Base-by-base conservation (phyloP, 1,140 invertebrate species). In the Arion vulgaris region DNA sequence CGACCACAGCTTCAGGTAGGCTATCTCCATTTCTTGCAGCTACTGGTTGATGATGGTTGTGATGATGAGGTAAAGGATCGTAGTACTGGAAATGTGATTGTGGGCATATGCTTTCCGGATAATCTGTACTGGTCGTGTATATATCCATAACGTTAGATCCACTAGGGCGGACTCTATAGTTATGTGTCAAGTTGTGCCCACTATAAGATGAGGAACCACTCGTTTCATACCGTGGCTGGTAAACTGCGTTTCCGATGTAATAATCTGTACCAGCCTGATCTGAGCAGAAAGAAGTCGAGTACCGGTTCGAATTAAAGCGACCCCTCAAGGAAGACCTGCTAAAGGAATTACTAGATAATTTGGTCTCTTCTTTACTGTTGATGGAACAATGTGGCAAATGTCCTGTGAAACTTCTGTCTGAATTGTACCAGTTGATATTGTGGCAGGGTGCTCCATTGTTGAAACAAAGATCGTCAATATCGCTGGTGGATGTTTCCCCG, bases 261-360 rank as follows among this genome's bases (percentile, higher is more conserved):
- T 7, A 11, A 4, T 26, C 38, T 11, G 23, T 53, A 32, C 32
- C 53, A 34, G 53, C 74, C 26, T 13, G 1, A 36, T 81, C 45
- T 17, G 39, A 34, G 39, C 51, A 68, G 28, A 80, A 71, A 0
- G 78, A 80, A 23, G 66, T 38, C 19, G 78, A 80, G 45, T 80
- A 80, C 23, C 78, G 78, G 38, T 32, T 71, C 28, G 45, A 38
- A 4, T 38, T 17, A n/a, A 28, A 28, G 9, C 38, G 71, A 45
- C 41, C 41, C 41, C 38, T 39, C 34, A 39, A 74, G 11, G 72
- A 5, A n/a, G 53, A 57, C 4, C 19, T 28, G 1, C 28, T 28
- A n/a, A 32, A 66, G 23, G 53, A 45, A 17, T 74, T 13, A 7
- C 72, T 74, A 28, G 72, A 7, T 15, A 39, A 45, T 39, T 45